These are phyloP conservation scores for Botia kubotai DNA, from an alignment of 2,797 vertebrate genomes.

Conservation along the genomic window DNA sequence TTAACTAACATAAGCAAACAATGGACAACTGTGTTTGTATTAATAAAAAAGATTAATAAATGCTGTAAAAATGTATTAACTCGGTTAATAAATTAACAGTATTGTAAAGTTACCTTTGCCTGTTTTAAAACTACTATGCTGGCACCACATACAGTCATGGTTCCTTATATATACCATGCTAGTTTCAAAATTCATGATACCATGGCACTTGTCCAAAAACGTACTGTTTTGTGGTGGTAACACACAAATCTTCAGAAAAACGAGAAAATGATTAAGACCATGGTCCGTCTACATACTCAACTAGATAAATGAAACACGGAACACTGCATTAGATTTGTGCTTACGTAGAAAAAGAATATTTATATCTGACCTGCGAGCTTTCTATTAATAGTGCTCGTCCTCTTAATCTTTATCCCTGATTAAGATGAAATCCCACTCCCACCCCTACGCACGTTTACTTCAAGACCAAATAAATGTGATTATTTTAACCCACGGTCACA, in stretches of 20 bases:
- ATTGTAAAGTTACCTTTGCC: too few relatives aligned
- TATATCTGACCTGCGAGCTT: background rate
- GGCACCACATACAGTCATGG: too few relatives aligned
- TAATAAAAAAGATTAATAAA: too few relatives aligned
- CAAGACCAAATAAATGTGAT: background rate
- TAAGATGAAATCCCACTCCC: background rate
- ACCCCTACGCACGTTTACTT: background rate
- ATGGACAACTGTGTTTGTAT: too few relatives aligned
- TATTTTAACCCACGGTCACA: background rate
- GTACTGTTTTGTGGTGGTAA: too few relatives aligned
- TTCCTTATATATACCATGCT: background rate
- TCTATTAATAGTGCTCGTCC: slow-evolving; percentile 1
- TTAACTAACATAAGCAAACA: too few relatives aligned
- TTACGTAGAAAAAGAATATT: background rate
- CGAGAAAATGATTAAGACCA: background rate
- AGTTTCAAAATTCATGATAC: background rate
- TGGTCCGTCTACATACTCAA: background rate
- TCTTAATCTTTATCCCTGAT: slow-evolving; percentile 5
- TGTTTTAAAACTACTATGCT: too few relatives aligned
- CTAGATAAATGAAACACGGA: background rate
- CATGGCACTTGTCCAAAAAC: background rate
- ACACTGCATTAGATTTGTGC: background rate
- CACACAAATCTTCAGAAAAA: background rate
- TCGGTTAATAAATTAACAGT: too few relatives aligned
- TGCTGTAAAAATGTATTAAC: too few relatives aligned